phyloP scores from a whole-genome alignment of 2,113 vertebrate species.

The Grallaria varia region DNA sequence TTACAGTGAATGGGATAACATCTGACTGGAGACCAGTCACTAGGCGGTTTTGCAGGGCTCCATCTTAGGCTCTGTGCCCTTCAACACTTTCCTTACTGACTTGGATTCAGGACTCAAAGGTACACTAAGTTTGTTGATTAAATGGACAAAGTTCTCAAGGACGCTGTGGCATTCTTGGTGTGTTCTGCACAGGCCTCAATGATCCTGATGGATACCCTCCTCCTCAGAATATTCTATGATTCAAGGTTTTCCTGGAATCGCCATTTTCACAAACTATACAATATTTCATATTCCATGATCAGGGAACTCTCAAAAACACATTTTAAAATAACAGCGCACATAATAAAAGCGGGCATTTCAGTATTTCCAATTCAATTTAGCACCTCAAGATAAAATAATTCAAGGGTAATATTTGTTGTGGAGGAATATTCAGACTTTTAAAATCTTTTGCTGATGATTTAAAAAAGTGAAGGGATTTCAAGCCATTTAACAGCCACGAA shows the following conservation, averaged over 20 bases:
- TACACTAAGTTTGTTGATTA: not conserved
- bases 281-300: not conserved
- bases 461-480: not conserved
- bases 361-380: not conserved
- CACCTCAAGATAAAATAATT: not conserved
- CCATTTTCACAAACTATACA: not conserved
- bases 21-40: not conserved
- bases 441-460: not conserved
- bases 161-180: accelerated
- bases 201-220: not conserved
- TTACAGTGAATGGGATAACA: not conserved
- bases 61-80: not conserved
- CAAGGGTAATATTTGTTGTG: not conserved
- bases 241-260: not conserved
- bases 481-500: not conserved
- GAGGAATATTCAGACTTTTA: not conserved
- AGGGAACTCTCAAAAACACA: not conserved
- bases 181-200: not conserved
- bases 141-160: not conserved
- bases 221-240: not conserved
- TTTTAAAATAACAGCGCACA: not conserved
- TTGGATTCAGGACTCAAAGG: not conserved
- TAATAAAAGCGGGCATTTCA: not conserved
- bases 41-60: not conserved
- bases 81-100: not conserved